These are phyloP conservation scores for Drosophila pegasa DNA, from an alignment of 2,888 invertebrate genomes.

Conservation along the genomic window DNA sequence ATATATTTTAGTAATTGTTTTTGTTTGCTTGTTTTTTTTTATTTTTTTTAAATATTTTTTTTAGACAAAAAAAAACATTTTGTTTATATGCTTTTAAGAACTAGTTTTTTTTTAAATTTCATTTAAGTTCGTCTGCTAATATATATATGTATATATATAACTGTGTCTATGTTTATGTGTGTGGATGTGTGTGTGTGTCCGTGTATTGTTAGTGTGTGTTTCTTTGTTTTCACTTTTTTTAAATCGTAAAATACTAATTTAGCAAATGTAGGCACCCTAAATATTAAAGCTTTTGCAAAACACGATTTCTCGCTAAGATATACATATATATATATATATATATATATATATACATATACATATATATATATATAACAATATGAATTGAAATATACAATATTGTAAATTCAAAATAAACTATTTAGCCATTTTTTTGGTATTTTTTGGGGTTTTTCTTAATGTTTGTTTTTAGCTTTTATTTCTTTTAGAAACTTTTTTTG, in stretches of 20 bases:
- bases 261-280: conserved; percentile 86
- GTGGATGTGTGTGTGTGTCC: conserved; percentile 14
- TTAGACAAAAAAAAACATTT: conserved; percentile 32
- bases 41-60: neutral
- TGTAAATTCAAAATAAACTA: conserved; percentile 76
- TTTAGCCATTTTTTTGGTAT: conserved; percentile 40
- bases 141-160: conserved; percentile 1
- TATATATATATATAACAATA: conserved; percentile 57
- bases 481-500: conserved; percentile 61
- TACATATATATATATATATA: conserved; percentile 4
- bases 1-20: conserved; percentile 18
- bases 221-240: conserved; percentile 44
- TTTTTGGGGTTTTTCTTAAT: conserved; percentile 18
- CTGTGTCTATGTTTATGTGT: neutral
- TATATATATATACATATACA: conserved; percentile 3
- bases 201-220: conserved; percentile 31
- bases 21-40: conserved; percentile 11
- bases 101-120: conserved; percentile 19
- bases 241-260: conserved; percentile 84
- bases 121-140: conserved; percentile 18
- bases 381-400: conserved; percentile 77
- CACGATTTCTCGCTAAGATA: conserved; percentile 83
- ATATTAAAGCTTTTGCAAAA: conserved; percentile 85
- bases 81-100: conserved; percentile 42
- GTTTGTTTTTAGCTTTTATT: conserved; percentile 49